These are phyloP conservation scores for Onychorhynchus coronatus DNA, from an alignment of 2,113 vertebrate genomes.

Conservation along the genomic window DNA sequence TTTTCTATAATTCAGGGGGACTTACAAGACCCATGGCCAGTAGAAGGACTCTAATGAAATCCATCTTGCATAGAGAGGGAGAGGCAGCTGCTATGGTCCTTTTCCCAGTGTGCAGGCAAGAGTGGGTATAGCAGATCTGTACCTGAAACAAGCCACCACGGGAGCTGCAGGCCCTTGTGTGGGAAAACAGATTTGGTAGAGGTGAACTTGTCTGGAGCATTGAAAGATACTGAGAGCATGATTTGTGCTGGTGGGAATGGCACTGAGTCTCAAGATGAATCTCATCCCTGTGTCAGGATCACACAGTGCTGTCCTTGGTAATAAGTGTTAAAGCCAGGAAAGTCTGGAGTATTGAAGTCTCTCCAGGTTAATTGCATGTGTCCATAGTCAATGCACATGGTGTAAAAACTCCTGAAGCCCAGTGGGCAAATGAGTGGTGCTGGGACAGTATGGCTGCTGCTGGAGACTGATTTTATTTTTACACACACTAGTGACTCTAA, in stretches of 20 bases:
- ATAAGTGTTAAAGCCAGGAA: not conserved
- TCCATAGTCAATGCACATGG: not conserved
- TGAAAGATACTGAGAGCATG: not conserved
- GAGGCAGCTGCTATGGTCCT: not conserved
- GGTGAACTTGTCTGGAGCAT: not conserved
- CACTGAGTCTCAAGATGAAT: not conserved
- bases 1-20: conserved; percentile 4
- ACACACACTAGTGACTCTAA: accelerated
- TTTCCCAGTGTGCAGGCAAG: not conserved
- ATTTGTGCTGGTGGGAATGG: not conserved
- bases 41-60: not conserved
- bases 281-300: not conserved
- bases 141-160: not conserved
- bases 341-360: not conserved
- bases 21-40: not conserved
- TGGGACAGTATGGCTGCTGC: not conserved
- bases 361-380: not conserved
- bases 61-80: not conserved
- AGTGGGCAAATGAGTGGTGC: not conserved
- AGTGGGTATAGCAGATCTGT: accelerated
- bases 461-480: not conserved
- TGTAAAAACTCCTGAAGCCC: not conserved
- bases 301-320: not conserved
- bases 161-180: not conserved
- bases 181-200: not conserved